A percentile compares a stretch with the other conserved stretches of the same genome.
Conservation (phyloP, 2,888 invertebrate genomes). For the Ariolimax columbianus region DNA sequence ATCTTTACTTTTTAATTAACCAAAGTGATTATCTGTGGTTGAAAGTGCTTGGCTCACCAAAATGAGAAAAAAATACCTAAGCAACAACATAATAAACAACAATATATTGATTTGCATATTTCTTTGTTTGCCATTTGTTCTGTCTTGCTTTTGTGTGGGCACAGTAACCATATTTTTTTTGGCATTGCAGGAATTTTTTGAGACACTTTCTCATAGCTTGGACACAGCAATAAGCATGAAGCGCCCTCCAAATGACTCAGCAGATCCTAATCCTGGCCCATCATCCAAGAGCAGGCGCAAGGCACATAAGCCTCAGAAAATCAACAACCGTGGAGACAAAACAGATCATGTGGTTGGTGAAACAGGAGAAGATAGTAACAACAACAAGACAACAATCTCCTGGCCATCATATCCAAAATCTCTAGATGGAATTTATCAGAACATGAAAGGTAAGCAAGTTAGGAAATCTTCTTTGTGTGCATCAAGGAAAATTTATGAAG, state of each 20-base stretch:
- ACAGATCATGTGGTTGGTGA: background rate
- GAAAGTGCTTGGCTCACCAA: too few relatives aligned
- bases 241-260: slow-evolving; percentile 3
- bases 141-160: background rate
- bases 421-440: background rate
- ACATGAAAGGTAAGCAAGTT: slow-evolving; percentile 12
- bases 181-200: background rate
- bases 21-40: too few relatives aligned
- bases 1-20: too few relatives aligned
- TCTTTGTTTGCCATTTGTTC: too few relatives aligned
- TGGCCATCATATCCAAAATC: background rate
- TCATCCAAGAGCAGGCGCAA: slow-evolving; percentile 45
- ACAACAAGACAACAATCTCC: slow-evolving; percentile 15
- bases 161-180: background rate
- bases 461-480: too few relatives aligned
- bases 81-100: too few relatives aligned
- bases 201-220: background rate
- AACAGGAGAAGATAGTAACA: slow-evolving; percentile 23
- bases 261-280: slow-evolving; percentile 22
- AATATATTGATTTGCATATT: too few relatives aligned
- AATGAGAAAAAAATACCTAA: too few relatives aligned
- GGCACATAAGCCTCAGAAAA: slow-evolving; percentile 47
- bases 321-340: slow-evolving; percentile 38
- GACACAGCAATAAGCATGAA: slow-evolving; percentile 10
- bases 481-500: too few relatives aligned